A percentile compares a stretch with the other conserved stretches of the same genome.
phyloP scores from a whole-genome alignment of 2,888 invertebrate species.

The Peribatodes rhomboidaria region DNA sequence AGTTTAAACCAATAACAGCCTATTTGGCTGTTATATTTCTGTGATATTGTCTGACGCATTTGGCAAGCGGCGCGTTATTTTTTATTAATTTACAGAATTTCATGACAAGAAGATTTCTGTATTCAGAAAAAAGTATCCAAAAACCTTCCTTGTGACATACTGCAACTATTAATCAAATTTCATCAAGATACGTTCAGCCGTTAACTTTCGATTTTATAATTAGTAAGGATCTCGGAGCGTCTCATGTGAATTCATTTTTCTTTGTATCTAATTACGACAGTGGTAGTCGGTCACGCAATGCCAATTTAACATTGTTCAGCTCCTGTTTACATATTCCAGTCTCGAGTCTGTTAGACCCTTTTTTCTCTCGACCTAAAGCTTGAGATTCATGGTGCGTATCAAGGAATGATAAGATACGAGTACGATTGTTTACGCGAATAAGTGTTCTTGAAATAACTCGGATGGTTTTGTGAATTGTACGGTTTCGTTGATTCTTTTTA shows the following conservation, averaged over 20 bases:
- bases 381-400: conserved; percentile 33
- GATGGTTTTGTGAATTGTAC: not conserved
- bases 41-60: too few relatives aligned
- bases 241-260: conserved; percentile 36
- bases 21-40: too few relatives aligned
- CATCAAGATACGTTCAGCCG: too few relatives aligned
- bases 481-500: too few relatives aligned
- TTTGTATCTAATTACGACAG: conserved; percentile 46
- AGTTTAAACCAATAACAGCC: too few relatives aligned
- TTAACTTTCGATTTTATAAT: too few relatives aligned
- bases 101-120: too few relatives aligned
- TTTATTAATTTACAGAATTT: too few relatives aligned
- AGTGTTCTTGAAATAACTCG: conserved; percentile 8
- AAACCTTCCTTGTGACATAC: too few relatives aligned
- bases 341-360: conserved; percentile 55
- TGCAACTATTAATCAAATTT: too few relatives aligned
- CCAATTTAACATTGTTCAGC: conserved; percentile 51
- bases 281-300: conserved; percentile 43
- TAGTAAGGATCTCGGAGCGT: conserved; percentile 9
- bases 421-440: conserved; percentile 25
- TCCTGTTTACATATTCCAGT: conserved; percentile 55
- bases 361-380: conserved; percentile 41
- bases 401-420: conserved; percentile 28
- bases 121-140: too few relatives aligned
- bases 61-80: too few relatives aligned